These are phyloP conservation scores for Drosophila dives DNA, from an alignment of 2,888 invertebrate genomes.

Conservation along the genomic window DNA sequence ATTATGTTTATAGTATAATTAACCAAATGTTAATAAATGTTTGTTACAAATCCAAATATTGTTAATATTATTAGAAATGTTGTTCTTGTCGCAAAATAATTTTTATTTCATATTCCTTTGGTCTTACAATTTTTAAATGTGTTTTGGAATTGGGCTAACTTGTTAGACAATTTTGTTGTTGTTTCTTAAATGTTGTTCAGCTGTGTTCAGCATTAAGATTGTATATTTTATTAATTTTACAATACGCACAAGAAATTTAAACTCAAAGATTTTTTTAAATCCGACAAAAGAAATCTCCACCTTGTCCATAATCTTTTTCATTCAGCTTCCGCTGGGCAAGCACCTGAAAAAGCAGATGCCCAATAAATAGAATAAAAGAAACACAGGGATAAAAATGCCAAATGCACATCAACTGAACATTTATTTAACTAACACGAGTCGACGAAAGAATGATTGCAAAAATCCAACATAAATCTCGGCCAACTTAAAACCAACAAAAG, in stretches of 20 bases:
- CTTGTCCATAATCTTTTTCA: constrained; percentile 25
- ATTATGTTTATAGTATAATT: constrained; percentile 7
- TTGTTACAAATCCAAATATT: not conserved
- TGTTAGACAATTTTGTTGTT: not conserved
- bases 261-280: constrained; percentile 29
- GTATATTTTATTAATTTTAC: constrained; percentile 28
- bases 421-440: constrained; percentile 63
- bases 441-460: constrained; percentile 74
- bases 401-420: constrained; percentile 66
- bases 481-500: constrained; percentile 52
- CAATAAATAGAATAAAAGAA: constrained; percentile 12
- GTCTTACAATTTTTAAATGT: not conserved
- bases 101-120: not conserved
- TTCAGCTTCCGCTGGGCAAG: constrained; percentile 52
- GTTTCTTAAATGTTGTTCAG: constrained; percentile 18
- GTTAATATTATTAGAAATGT: not conserved
- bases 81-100: not conserved
- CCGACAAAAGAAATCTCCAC: constrained; percentile 20
- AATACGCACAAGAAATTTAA: constrained; percentile 25
- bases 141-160: not conserved
- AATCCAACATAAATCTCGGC: constrained; percentile 73
- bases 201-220: constrained; percentile 17
- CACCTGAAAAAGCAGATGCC: constrained; percentile 69
- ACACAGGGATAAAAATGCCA: constrained; percentile 21
- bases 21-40: not conserved